Base-by-base conservation (phyloP, 2,888 invertebrate genomes). In the Euplagia quadripunctaria region DNA sequence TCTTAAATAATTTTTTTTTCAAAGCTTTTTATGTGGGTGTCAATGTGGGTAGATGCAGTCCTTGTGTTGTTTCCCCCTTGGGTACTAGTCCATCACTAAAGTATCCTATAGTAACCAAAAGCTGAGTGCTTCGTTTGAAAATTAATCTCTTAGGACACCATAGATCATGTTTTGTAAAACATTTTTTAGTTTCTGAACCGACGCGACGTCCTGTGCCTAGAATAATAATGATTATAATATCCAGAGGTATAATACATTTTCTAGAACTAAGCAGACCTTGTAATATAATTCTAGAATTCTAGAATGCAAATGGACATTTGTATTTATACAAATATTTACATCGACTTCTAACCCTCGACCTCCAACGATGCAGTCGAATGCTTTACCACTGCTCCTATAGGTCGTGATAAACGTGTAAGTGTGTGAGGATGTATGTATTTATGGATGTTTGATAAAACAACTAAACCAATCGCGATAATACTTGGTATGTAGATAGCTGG, bases 51-150 rank as follows among this genome's bases (percentile, higher is more conserved):
- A 42, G 72, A 79, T 82, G 77, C 68, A 78, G 81, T 65, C 63
- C 74, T 74, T 82, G 81, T 76, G 71, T 14, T 58, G 64, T 41
- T 49, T 41, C 43, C 55, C 83, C 64, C 82, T 0, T 6, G 78
- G 64, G 83, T 46, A 65, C 71, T 68, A 71, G 80, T 72, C 42
- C 43, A 72, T 49, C 43, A 63, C 69, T 73, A 70, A 75, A 77
- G 67, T 75, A 67, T 68, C 66, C 14, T 61, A 69, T 61, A 17
- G 14, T 31, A 46, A 55, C 58, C 58, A 61, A 7, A 61, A 75
- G 51, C 76, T 74, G 84, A 82, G 84, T 75, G 82, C 82, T 83
- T 70, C 68, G 68, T 43, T 14, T 64, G 65, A 17, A 70, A 82
- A 82, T 79, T 63, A 74, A 64, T 70, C 82, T 77, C 79, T 66